phyloP scores from a whole-genome alignment of 2,113 vertebrate genomes.

The Machaerirhynchus nigripectus region DNA sequence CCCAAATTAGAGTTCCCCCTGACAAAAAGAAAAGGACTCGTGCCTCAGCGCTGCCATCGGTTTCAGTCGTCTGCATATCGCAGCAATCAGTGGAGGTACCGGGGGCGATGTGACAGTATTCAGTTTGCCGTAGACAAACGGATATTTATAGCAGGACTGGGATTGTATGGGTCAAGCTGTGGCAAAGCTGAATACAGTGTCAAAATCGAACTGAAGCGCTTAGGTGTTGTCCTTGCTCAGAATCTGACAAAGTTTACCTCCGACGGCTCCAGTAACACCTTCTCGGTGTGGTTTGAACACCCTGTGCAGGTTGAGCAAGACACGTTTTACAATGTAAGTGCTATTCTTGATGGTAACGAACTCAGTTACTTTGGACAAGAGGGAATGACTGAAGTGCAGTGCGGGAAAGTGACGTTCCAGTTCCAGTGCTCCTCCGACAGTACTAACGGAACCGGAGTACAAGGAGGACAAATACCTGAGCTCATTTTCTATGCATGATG shows the following conservation, averaged over 20 bases:
- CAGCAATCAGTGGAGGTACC: slow-evolving; percentile 98
- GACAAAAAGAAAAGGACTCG: slow-evolving; percentile 80
- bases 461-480: slow-evolving; percentile 97
- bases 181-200: slow-evolving; percentile 90
- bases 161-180: slow-evolving; percentile 92
- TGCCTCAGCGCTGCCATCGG: slow-evolving; percentile 87
- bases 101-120: slow-evolving; percentile 96
- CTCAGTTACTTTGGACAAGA: slow-evolving; percentile 99
- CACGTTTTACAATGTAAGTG: slow-evolving; percentile 93
- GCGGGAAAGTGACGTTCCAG: slow-evolving; percentile 94
- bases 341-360: slow-evolving; percentile 89
- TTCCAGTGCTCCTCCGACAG: slow-evolving; percentile 99
- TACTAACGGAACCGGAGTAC: slow-evolving; percentile 97
- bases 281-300: slow-evolving; percentile 94
- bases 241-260: slow-evolving; percentile 88
- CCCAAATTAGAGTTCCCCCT: slow-evolving; percentile 87
- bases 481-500: slow-evolving; percentile 94
- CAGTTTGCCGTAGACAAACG: slow-evolving; percentile 95
- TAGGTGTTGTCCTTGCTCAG: slow-evolving; percentile 86
- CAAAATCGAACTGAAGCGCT: slow-evolving; percentile 91
- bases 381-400: slow-evolving; percentile 96
- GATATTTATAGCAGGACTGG: slow-evolving; percentile 91
- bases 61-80: slow-evolving; percentile 94
- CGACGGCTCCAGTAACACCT: slow-evolving; percentile 91
- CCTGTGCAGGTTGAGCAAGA: slow-evolving; percentile 96